phyloP scores from a whole-genome alignment of 2,113 vertebrate species.

The Osmerus eperlanus region DNA sequence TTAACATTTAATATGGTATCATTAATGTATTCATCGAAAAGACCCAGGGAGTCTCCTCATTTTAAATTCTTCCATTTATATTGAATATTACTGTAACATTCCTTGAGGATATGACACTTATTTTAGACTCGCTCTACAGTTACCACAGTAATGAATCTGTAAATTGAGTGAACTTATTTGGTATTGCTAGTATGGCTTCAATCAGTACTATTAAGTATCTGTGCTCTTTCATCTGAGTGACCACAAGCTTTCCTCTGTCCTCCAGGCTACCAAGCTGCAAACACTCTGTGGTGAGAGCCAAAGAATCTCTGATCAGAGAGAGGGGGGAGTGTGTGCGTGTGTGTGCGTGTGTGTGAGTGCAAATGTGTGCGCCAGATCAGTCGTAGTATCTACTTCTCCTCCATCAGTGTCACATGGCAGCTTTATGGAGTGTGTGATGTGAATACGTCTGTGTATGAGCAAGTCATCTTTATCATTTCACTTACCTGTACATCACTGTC shows the following conservation, averaged over 20 bases:
- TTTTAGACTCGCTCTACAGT: neutral
- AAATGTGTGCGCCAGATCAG: too few relatives aligned
- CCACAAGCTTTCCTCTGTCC: neutral
- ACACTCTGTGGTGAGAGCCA: neutral
- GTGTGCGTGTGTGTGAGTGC: neutral
- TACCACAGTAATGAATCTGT: neutral
- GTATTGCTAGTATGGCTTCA: neutral
- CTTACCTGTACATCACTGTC: neutral
- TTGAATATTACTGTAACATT: constrained; percentile 4
- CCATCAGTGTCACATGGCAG: too few relatives aligned
- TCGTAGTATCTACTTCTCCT: too few relatives aligned
- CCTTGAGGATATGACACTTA: neutral
- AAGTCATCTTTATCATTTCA: neutral
- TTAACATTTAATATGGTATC: neutral
- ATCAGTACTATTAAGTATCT: constrained; percentile 19
- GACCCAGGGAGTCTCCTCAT: neutral
- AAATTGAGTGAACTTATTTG: neutral
- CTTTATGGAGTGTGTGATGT: too few relatives aligned
- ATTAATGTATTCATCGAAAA: neutral
- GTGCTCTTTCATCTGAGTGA: constrained; percentile 15
- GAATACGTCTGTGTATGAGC: neutral
- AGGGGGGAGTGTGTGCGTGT: neutral
- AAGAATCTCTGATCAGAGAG: neutral
- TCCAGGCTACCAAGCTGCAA: neutral
- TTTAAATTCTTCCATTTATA: neutral